These are phyloP conservation scores for Amia ocellicauda DNA, from an alignment of 2,113 vertebrate genomes.

Conservation along the genomic window DNA sequence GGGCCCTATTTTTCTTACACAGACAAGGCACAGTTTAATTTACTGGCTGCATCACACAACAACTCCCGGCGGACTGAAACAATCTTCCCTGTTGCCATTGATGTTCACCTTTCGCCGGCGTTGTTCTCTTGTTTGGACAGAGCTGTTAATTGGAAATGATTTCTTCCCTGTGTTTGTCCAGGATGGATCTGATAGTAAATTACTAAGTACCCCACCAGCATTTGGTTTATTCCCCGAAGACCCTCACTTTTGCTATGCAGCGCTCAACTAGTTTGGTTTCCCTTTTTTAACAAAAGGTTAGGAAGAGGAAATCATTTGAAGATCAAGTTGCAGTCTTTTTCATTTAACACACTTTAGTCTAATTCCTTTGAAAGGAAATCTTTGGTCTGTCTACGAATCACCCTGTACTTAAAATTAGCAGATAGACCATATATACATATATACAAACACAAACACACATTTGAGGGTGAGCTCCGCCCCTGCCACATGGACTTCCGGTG, in stretches of 20 bases:
- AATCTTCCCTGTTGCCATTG: constrained; percentile 12
- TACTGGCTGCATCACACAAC: constrained; percentile 21
- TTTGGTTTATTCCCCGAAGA: not conserved
- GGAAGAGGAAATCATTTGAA: too few species aligned
- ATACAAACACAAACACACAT: too few species aligned
- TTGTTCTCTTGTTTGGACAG: constrained; percentile 22
- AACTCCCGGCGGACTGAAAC: constrained; percentile 20
- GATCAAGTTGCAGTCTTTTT: too few species aligned
- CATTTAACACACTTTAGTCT: too few species aligned
- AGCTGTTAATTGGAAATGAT: constrained; percentile 27
- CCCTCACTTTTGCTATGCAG: not conserved
- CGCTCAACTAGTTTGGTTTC: not conserved
- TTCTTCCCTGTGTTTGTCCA: not conserved
- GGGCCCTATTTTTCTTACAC: constrained; percentile 19
- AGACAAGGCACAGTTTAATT: constrained; percentile 29
- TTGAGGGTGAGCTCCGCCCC: too few species aligned
- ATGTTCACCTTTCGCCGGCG: constrained; percentile 7
- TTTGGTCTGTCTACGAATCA: too few species aligned
- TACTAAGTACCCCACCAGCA: not conserved
- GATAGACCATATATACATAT: too few species aligned
- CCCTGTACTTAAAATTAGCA: too few species aligned
- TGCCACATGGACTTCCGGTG: too few species aligned
- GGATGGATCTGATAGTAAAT: constrained; percentile 12
- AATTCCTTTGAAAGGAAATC: too few species aligned
- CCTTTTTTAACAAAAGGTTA: too few species aligned